Conservation (phyloP, 2,797 vertebrate species). For the Aselliscus stoliczkanus region DNA sequence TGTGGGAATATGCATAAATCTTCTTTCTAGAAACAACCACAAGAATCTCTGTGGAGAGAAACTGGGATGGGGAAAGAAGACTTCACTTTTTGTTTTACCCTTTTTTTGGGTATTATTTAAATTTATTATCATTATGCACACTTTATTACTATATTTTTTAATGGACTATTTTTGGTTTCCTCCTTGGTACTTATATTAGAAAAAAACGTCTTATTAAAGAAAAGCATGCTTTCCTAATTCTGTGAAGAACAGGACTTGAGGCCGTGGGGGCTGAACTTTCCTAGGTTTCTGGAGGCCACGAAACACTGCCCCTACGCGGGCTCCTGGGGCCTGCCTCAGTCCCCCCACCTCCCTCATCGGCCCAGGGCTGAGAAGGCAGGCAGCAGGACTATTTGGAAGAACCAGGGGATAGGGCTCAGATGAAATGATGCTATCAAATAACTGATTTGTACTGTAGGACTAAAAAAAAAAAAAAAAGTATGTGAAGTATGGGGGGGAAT, state of each 20-base stretch:
- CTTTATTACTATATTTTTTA: background rate
- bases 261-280: background rate
- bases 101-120: background rate
- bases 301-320: background rate
- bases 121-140: background rate
- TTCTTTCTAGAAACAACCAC: slow-evolving; percentile 9
- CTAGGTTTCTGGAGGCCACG: background rate
- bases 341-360: background rate
- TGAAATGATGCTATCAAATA: background rate
- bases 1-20: background rate
- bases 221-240: background rate
- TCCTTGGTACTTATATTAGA: background rate
- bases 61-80: background rate
- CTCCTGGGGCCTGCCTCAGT: background rate
- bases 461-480: background rate
- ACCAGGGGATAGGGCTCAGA: background rate
- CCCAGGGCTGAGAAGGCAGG: background rate
- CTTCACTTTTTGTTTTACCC: background rate
- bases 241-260: background rate
- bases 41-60: background rate
- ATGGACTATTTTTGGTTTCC: background rate
- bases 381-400: background rate
- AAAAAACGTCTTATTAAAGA: background rate
- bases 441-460: background rate
- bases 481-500: background rate